These are phyloP conservation scores for Eupeodes corollae DNA, from an alignment of 1,140 invertebrate species.

Conservation along the genomic window DNA sequence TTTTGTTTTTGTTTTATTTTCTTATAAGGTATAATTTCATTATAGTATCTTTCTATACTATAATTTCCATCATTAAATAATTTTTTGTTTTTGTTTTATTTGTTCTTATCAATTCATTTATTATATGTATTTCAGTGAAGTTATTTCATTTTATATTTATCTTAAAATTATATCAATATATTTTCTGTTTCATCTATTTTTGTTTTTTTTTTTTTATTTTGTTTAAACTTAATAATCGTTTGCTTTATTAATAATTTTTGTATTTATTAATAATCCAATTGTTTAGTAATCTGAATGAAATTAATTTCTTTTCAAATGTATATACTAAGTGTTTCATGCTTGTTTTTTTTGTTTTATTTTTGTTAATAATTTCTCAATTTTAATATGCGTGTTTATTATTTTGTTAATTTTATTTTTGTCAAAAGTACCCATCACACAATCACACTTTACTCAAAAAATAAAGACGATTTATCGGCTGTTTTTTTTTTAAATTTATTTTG, in stretches of 20 bases:
- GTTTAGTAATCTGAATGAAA: background rate
- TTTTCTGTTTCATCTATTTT: background rate
- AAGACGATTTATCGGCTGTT: background rate
- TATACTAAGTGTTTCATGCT: background rate
- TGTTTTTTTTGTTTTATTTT: background rate
- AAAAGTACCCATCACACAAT: too few relatives aligned
- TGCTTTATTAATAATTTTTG: background rate
- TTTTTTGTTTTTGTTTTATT: background rate
- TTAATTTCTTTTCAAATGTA: background rate
- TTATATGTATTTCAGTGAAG: background rate
- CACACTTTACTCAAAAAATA: too few relatives aligned
- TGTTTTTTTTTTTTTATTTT: background rate
- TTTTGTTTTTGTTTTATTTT: conserved; percentile 2
- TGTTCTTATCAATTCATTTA: background rate
- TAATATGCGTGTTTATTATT: background rate
- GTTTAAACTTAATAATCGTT: background rate
- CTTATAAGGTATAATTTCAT: background rate
- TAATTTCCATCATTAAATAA: background rate
- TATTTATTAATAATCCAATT: background rate
- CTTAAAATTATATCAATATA: background rate
- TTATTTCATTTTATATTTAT: background rate
- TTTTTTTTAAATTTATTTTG: background rate
- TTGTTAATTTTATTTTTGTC: background rate
- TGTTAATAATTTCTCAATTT: background rate
- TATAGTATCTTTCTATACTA: background rate